Conservation (phyloP, 2,113 vertebrate genomes). For the Rynchops niger region DNA sequence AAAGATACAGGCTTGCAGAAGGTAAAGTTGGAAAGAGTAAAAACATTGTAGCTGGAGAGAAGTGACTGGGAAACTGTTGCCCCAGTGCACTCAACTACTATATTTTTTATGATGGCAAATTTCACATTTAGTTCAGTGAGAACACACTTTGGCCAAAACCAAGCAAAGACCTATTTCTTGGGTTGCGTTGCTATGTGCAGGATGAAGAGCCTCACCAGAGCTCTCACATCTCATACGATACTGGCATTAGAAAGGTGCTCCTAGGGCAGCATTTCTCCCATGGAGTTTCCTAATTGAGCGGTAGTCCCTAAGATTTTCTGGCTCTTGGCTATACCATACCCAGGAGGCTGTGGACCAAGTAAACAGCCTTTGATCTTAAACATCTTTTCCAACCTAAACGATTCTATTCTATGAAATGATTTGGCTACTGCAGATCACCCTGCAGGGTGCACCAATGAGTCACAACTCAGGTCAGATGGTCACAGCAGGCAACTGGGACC, state of each 20-base stretch:
- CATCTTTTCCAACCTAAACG: background rate
- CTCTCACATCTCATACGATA: background rate
- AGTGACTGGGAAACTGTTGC: background rate
- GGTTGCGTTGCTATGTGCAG: background rate
- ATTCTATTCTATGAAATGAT: background rate
- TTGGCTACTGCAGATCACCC: background rate
- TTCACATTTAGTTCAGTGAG: background rate
- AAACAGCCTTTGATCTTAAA: background rate
- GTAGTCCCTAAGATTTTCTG: background rate
- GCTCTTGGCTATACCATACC: background rate
- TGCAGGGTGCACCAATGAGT: background rate
- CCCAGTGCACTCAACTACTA: background rate
- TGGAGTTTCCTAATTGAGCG: background rate
- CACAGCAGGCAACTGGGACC: background rate
- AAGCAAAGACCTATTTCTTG: background rate
- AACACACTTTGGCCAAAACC: background rate
- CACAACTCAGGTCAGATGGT: slow-evolving; percentile 4
- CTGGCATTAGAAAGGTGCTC: background rate
- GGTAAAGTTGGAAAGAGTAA: background rate
- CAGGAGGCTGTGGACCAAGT: background rate
- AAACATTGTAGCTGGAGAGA: background rate
- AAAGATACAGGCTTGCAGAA: background rate
- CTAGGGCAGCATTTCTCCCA: background rate
- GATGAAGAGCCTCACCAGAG: background rate
- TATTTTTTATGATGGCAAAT: background rate